Conservation (phyloP, 2,888 invertebrate species). For the Cataglyphis altisquamis region DNA sequence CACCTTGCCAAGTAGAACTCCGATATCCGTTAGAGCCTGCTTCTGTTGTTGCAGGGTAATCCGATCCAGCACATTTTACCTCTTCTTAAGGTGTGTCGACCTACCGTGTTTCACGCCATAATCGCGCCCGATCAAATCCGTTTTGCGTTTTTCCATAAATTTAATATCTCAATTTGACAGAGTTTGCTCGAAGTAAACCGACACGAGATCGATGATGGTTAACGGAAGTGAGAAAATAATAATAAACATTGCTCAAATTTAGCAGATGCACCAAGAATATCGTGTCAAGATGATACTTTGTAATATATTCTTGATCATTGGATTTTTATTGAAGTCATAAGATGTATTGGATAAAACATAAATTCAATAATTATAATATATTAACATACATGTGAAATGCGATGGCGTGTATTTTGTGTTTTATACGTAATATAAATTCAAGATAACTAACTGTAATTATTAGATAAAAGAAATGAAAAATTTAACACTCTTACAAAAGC, state of each 20-base stretch:
- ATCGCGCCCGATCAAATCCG: not conserved
- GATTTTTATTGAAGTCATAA: not conserved
- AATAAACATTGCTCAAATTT: not conserved
- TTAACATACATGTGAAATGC: not conserved
- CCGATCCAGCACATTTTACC: conserved; percentile 43
- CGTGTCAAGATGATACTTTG: not conserved
- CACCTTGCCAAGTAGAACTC: conserved; percentile 53
- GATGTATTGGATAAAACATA: not conserved
- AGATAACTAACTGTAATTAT: not conserved
- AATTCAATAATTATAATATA: not conserved
- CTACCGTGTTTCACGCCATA: not conserved
- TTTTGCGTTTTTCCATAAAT: conserved; percentile 30
- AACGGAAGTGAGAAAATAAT: not conserved
- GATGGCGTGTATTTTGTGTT: not conserved
- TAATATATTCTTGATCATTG: not conserved
- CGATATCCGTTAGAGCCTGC: conserved; percentile 51
- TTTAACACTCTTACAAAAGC: not conserved
- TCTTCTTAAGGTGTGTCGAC: conserved; percentile 44
- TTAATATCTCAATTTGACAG: not conserved
- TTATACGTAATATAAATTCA: not conserved
- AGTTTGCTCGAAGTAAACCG: not conserved
- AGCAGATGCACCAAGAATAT: not conserved
- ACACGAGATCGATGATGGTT: not conserved
- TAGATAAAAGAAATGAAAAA: not conserved
- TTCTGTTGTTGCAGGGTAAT: conserved; percentile 51